phyloP scores from a whole-genome alignment of 64 coral and sea anemone genomes.

The Dendrophyllia cribrosa region DNA sequence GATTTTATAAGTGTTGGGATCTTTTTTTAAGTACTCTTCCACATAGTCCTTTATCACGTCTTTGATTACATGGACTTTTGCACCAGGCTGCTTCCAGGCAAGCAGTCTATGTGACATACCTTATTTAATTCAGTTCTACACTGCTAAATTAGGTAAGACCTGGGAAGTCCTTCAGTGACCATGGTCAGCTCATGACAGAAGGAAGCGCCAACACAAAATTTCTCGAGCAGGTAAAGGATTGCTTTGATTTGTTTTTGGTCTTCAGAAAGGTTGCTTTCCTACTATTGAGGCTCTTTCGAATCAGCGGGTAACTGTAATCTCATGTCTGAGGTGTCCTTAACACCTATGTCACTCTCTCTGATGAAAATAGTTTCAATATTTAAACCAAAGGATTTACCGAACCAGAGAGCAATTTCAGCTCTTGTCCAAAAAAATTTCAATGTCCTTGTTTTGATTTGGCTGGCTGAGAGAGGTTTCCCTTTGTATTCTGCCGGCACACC shows the following conservation, averaged over 20 bases:
- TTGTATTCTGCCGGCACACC: conserved; percentile 20
- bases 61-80: conserved; percentile 19
- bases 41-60: conserved; percentile 1
- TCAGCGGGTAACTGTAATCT: neutral
- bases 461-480: conserved; percentile 71
- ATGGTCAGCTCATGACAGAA: conserved; percentile 72
- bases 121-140: conserved; percentile 19
- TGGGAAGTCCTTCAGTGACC: conserved; percentile 41
- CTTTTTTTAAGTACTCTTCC: neutral
- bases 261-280: neutral
- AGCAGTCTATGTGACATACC: conserved; percentile 53
- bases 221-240: conserved; percentile 50
- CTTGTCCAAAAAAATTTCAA: conserved; percentile 73
- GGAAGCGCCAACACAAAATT: conserved; percentile 59
- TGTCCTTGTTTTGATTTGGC: conserved; percentile 77
- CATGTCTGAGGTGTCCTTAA: neutral
- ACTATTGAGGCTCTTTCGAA: neutral
- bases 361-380: conserved; percentile 57
- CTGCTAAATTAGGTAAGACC: conserved; percentile 56
- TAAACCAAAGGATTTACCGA: conserved; percentile 70
- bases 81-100: neutral
- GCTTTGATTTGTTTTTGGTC: conserved; percentile 33
- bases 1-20: neutral
- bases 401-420: conserved; percentile 73
- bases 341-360: conserved; percentile 69